Percentiles rank a stretch among this genome's conserved stretches.
Conservation (phyloP, 1,140 invertebrate genomes). For the Geopemphigus sp. region DNA sequence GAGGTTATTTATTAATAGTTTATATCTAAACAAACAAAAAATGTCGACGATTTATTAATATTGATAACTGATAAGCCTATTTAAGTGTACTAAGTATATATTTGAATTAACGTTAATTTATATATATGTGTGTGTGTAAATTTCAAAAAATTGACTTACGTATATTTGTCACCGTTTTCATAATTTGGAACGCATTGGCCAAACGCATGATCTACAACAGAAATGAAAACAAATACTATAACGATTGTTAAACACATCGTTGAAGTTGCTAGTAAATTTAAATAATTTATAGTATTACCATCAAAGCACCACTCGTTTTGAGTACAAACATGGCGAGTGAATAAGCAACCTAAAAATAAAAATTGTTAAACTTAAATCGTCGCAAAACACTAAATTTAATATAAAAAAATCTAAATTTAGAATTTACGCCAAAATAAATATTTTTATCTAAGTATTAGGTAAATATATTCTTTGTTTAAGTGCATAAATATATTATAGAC, state of each 20-base stretch:
- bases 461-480: too few species aligned
- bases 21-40: constrained; percentile 11
- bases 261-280: neutral
- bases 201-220: constrained; percentile 27
- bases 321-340: constrained; percentile 27
- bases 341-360: constrained; percentile 43
- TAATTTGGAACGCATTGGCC: constrained; percentile 23
- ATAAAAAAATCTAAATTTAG: too few species aligned
- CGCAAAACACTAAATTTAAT: neutral
- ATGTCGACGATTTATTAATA: neutral
- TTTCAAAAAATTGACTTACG: constrained; percentile 26
- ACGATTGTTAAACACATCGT: neutral
- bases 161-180: neutral
- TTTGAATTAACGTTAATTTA: too few species aligned
- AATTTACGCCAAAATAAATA: too few species aligned
- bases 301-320: constrained; percentile 36
- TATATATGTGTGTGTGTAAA: too few species aligned
- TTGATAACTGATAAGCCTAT: too few species aligned
- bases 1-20: constrained; percentile 15
- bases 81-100: too few species aligned
- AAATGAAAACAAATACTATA: neutral
- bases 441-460: too few species aligned
- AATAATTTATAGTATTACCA: neutral
- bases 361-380: neutral
- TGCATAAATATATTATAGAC: too few species aligned